phyloP scores from a whole-genome alignment of 2,888 invertebrate genomes.

The Papilio gigon region DNA sequence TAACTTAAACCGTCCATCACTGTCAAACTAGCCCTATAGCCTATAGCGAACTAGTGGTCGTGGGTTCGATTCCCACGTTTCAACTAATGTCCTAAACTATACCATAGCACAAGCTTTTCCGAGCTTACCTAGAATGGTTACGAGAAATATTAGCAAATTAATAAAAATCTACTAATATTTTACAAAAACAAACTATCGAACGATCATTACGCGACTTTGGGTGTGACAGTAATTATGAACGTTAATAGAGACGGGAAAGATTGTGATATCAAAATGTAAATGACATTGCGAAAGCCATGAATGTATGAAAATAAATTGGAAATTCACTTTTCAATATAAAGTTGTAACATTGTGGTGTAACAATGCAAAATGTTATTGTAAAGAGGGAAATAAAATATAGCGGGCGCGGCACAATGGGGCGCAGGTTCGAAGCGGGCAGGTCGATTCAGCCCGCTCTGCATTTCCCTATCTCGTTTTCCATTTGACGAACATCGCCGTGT shows the following conservation, averaged over 20 bases:
- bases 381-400: slow-evolving; percentile 30
- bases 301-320: slow-evolving; percentile 13
- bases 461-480: slow-evolving; percentile 83
- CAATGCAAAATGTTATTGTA: slow-evolving; percentile 23
- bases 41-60: too few relatives aligned
- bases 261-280: neutral
- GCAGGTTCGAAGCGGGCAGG: slow-evolving; percentile 47
- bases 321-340: slow-evolving; percentile 12
- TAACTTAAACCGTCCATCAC: too few relatives aligned
- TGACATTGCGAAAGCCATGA: neutral
- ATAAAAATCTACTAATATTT: too few relatives aligned
- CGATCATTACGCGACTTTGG: too few relatives aligned
- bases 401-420: slow-evolving; percentile 51
- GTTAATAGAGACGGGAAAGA: neutral
- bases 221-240: too few relatives aligned
- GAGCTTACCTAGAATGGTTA: too few relatives aligned
- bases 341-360: neutral
- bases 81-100: too few relatives aligned
- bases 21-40: too few relatives aligned
- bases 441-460: slow-evolving; percentile 69
- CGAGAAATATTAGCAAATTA: too few relatives aligned
- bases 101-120: too few relatives aligned
- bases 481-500: slow-evolving; percentile 83
- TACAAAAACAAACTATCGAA: too few relatives aligned
- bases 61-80: too few relatives aligned